phyloP scores from a whole-genome alignment of 2,113 vertebrate species.

The Coturnix japonica region DNA sequence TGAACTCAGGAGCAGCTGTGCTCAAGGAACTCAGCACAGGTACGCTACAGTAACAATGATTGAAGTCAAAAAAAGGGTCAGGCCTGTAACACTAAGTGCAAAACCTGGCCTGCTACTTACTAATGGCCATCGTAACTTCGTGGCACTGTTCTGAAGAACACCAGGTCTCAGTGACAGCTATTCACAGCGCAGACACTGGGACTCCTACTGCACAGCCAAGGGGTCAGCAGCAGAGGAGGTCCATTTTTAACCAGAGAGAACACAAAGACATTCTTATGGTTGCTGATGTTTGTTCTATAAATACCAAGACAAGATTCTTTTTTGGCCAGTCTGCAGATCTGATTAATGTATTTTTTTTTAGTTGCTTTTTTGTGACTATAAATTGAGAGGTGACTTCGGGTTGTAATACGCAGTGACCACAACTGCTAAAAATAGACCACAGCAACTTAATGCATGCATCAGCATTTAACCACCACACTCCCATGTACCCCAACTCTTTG shows the following conservation, averaged over 20 bases:
- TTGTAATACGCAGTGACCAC: neutral
- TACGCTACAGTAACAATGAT: neutral
- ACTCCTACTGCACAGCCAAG: neutral
- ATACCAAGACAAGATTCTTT: neutral
- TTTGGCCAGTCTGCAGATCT: neutral
- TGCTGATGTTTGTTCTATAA: constrained; percentile 33
- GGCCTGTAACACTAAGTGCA: neutral
- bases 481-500: neutral
- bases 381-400: constrained; percentile 5
- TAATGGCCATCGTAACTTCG: neutral
- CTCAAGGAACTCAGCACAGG: neutral
- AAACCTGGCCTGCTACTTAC: neutral
- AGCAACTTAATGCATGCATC: neutral
- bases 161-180: neutral
- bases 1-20: neutral
- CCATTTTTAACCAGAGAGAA: neutral
- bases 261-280: neutral
- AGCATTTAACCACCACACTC: neutral
- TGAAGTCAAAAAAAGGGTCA: neutral
- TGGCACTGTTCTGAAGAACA: neutral
- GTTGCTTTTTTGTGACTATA: neutral
- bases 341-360: constrained; percentile 27
- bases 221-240: neutral
- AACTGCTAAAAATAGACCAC: constrained; percentile 11
- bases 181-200: neutral